phyloP scores from a whole-genome alignment of 2,797 vertebrate genomes.

The Arnoldichthys spilopterus region DNA sequence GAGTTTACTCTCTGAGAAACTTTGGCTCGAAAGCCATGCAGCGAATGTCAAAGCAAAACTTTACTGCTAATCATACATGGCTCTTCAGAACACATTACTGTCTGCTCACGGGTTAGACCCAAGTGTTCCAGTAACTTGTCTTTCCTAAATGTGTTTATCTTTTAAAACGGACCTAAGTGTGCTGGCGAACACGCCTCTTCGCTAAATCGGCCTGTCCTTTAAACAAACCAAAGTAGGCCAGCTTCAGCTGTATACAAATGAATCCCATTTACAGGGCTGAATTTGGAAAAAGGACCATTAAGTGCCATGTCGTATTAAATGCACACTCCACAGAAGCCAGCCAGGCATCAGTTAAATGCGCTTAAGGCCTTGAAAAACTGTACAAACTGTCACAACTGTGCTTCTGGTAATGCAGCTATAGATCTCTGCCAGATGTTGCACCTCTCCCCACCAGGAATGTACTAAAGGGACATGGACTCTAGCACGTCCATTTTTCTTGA shows the following conservation, averaged over 20 bases:
- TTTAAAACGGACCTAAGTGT: background rate
- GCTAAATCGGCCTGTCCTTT: background rate
- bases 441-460: slow-evolving; percentile 57
- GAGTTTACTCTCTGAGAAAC: slow-evolving; percentile 70
- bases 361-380: slow-evolving; percentile 62
- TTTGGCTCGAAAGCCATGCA: slow-evolving; percentile 59
- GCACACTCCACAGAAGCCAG: background rate
- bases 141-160: slow-evolving; percentile 5
- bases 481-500: slow-evolving; percentile 65
- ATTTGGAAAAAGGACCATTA: slow-evolving; percentile 13
- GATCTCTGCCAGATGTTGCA: slow-evolving; percentile 74
- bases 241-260: background rate
- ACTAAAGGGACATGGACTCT: slow-evolving; percentile 57
- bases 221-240: slow-evolving; percentile 11
- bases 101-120: background rate
- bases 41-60: slow-evolving; percentile 49
- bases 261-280: slow-evolving; percentile 1
- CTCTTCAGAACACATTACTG: slow-evolving; percentile 15
- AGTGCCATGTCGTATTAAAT: slow-evolving; percentile 1
- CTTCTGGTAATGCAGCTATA: slow-evolving; percentile 71
- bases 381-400: slow-evolving; percentile 57
- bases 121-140: slow-evolving; percentile 2
- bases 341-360: background rate
- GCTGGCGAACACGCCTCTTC: background rate
- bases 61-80: slow-evolving; percentile 52